These are phyloP conservation scores for Etheostoma spectabile DNA, from an alignment of 2,113 vertebrate genomes.

Conservation along the genomic window DNA sequence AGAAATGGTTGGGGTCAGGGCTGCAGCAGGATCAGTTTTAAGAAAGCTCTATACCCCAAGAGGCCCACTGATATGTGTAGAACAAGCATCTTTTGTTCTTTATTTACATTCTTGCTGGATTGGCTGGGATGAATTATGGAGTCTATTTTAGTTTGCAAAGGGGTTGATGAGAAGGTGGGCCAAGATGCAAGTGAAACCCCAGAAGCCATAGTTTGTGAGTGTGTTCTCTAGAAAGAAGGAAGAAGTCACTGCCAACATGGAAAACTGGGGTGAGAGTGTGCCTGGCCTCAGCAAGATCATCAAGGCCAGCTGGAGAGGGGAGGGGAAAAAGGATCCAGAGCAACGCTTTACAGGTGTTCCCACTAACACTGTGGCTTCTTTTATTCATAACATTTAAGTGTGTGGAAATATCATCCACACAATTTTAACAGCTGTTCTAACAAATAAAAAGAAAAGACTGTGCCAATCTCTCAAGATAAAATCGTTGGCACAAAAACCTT, in stretches of 20 bases:
- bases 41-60: slow-evolving; percentile 61
- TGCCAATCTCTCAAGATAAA: slow-evolving; percentile 16
- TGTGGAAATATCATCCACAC: slow-evolving; percentile 1
- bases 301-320: slow-evolving; percentile 32
- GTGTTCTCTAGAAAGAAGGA: slow-evolving; percentile 66
- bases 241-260: slow-evolving; percentile 51
- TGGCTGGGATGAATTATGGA: slow-evolving; percentile 75
- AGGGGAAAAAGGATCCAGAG: slow-evolving; percentile 29
- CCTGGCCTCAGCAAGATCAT: slow-evolving; percentile 40
- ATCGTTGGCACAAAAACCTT: slow-evolving; percentile 14
- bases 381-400: slow-evolving; percentile 11
- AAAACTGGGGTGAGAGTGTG: slow-evolving; percentile 39
- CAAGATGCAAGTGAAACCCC: slow-evolving; percentile 78
- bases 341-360: slow-evolving; percentile 53
- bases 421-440: slow-evolving; percentile 4
- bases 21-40: slow-evolving; percentile 71
- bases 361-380: slow-evolving; percentile 22
- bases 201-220: slow-evolving; percentile 61
- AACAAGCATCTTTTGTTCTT: slow-evolving; percentile 80
- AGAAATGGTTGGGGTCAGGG: slow-evolving; percentile 60
- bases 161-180: slow-evolving; percentile 73
- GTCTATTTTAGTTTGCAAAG: slow-evolving; percentile 72
- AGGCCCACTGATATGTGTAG: slow-evolving; percentile 68
- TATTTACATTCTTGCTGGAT: slow-evolving; percentile 80
- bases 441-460: slow-evolving; percentile 17